Evolutionary conservation across 2,113 vertebrate genomes (phyloP).

Genomic region (Echinops telfairi): DNA sequence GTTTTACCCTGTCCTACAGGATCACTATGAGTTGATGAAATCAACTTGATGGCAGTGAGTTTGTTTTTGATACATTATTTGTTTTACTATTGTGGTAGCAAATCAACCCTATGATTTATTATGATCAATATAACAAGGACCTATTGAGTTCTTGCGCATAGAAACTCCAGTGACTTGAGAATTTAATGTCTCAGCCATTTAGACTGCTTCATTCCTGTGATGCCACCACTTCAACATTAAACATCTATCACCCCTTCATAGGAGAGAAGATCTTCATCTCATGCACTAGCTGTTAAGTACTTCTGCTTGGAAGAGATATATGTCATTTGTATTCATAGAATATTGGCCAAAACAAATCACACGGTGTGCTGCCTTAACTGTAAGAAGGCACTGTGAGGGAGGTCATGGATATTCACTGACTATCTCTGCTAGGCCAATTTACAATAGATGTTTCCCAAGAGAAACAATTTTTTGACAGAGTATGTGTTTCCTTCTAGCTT

Average conservation of each 20-base stretch:
- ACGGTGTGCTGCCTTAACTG: background rate
- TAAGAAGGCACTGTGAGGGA: background rate
- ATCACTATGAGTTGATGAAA: too few species aligned
- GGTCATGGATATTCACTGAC: background rate
- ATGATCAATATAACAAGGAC: background rate
- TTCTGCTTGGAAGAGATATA: background rate
- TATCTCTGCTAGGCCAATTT: constrained; percentile 24
- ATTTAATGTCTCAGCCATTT: background rate
- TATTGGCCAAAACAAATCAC: background rate
- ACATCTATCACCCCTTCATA: background rate
- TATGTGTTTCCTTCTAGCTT: constrained; percentile 45
- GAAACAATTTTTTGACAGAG: constrained; percentile 14
- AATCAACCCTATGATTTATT: background rate
- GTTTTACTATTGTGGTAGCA: background rate
- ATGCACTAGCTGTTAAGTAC: background rate
- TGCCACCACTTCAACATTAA: background rate
- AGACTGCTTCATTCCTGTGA: background rate
- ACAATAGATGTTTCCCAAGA: constrained; percentile 7
- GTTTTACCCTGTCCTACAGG: too few species aligned
- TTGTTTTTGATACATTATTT: too few species aligned
- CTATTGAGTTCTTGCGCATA: background rate
- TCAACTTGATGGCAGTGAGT: too few species aligned
- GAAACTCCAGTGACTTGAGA: background rate
- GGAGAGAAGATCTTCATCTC: background rate
- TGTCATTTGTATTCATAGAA: too few species aligned